A percentile compares a stretch with the other conserved stretches of the same genome.
phyloP scores from a whole-genome alignment of 2,888 invertebrate genomes.

The Melinopterus prodromus region DNA sequence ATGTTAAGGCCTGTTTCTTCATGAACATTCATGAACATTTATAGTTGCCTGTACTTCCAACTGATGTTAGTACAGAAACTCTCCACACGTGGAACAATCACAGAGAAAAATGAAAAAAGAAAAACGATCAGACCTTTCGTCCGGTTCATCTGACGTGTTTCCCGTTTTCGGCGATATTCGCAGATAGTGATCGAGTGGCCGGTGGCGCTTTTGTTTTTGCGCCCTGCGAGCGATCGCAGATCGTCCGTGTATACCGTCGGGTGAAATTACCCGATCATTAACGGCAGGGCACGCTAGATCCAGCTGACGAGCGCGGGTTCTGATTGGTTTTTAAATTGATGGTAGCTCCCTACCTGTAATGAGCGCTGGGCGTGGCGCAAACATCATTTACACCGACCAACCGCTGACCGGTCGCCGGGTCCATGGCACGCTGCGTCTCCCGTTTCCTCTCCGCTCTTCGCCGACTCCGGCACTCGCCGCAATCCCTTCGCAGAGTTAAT shows the following conservation, averaged over 20 bases:
- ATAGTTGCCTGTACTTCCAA: too few species aligned
- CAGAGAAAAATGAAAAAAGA: slow-evolving; percentile 21
- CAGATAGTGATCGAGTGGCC: slow-evolving; percentile 11
- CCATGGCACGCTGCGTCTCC: slow-evolving; percentile 13
- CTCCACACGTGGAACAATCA: too few species aligned
- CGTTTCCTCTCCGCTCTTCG: slow-evolving; percentile 7
- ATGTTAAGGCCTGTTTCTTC: too few species aligned
- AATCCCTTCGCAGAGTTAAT: slow-evolving; percentile 10
- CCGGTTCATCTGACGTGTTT: slow-evolving; percentile 10
- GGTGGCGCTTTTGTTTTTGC: slow-evolving; percentile 23
- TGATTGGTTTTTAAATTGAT: slow-evolving; percentile 62
- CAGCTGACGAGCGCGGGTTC: slow-evolving; percentile 56
- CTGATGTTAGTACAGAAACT: too few species aligned
- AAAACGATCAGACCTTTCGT: neutral
- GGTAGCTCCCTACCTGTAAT: slow-evolving; percentile 61
- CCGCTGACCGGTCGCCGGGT: slow-evolving; percentile 54
- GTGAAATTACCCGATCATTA: slow-evolving; percentile 39
- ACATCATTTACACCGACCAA: slow-evolving; percentile 61
- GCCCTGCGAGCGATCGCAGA: neutral
- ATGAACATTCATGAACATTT: too few species aligned
- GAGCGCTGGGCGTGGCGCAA: slow-evolving; percentile 59
- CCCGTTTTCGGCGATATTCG: slow-evolving; percentile 11
- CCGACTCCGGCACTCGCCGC: neutral
- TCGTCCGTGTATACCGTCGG: slow-evolving; percentile 5
- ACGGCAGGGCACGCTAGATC: slow-evolving; percentile 49